A percentile compares a stretch with the other conserved stretches of the same genome.
Conservation (phyloP, 1,140 invertebrate genomes). For the Globodera rostochiensis region DNA sequence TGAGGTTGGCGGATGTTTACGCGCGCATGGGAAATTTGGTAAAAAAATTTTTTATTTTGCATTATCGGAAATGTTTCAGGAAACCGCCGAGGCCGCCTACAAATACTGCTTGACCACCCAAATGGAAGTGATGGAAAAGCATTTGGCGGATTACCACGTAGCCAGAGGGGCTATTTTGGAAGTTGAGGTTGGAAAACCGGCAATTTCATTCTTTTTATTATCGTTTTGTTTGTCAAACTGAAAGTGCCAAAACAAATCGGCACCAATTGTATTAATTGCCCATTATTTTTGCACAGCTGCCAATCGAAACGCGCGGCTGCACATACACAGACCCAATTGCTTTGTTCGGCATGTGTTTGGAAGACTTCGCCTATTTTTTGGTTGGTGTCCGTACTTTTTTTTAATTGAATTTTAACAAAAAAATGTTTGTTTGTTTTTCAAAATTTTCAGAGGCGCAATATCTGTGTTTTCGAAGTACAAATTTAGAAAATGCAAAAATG, state of each 20-base stretch:
- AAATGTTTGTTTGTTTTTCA: no score
- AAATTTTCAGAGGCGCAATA: no score
- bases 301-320: slow-evolving; percentile 51
- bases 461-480: no score
- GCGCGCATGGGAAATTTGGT: slow-evolving; percentile 54
- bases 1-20: slow-evolving; percentile 64
- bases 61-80: not conserved
- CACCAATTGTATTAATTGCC: not conserved
- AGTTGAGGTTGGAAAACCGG: not conserved
- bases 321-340: slow-evolving; percentile 62
- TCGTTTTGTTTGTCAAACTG: no score
- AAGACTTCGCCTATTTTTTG: slow-evolving; percentile 61
- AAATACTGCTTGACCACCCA: slow-evolving; percentile 60
- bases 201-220: no score
- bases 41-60: not conserved
- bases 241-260: no score
- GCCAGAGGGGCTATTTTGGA: slow-evolving; percentile 51
- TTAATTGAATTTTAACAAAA: no score
- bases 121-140: slow-evolving; percentile 55
- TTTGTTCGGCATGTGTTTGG: slow-evolving; percentile 60
- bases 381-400: slow-evolving; percentile 33
- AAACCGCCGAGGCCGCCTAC: slow-evolving; percentile 61
- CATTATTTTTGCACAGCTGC: slow-evolving; percentile 9
- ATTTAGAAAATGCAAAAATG: no score
- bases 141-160: slow-evolving; percentile 53